These are phyloP conservation scores for Aphodius sticticus DNA, from an alignment of 2,888 invertebrate genomes.

Conservation along the genomic window DNA sequence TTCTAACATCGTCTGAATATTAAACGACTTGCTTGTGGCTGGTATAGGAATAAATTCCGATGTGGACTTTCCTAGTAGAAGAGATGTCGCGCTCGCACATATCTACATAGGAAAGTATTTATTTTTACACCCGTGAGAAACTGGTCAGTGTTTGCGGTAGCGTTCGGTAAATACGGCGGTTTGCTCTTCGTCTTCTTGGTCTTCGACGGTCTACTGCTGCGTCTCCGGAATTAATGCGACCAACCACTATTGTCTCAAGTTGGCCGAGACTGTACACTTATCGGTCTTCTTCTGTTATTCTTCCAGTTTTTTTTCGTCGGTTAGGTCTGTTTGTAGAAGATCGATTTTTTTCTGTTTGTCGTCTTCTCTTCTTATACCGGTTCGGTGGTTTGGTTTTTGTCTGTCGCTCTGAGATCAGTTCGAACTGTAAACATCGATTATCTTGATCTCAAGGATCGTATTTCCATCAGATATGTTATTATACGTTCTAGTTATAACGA, in stretches of 20 bases:
- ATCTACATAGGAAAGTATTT: constrained; percentile 31
- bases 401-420: neutral
- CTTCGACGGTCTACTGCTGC: neutral
- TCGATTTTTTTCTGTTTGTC: neutral
- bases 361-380: neutral
- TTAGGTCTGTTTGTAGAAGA: neutral
- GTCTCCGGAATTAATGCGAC: neutral
- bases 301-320: neutral
- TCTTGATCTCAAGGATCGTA: neutral
- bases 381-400: neutral
- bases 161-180: constrained; percentile 15
- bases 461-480: neutral
- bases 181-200: constrained; percentile 7
- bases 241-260: constrained; percentile 15
- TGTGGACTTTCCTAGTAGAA: constrained; percentile 38
- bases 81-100: neutral
- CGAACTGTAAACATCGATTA: no score
- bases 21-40: constrained; percentile 19
- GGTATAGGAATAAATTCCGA: constrained; percentile 34
- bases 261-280: constrained; percentile 18
- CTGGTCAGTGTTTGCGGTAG: constrained; percentile 34
- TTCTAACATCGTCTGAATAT: constrained; percentile 35
- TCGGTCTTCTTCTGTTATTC: constrained; percentile 18
- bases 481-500: no score
- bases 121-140: constrained; percentile 42